Percentiles rank a stretch among this genome's conserved stretches.
Evolutionary conservation across 2,113 vertebrate genomes (phyloP).

Genomic region (Anoura caudifer): DNA sequence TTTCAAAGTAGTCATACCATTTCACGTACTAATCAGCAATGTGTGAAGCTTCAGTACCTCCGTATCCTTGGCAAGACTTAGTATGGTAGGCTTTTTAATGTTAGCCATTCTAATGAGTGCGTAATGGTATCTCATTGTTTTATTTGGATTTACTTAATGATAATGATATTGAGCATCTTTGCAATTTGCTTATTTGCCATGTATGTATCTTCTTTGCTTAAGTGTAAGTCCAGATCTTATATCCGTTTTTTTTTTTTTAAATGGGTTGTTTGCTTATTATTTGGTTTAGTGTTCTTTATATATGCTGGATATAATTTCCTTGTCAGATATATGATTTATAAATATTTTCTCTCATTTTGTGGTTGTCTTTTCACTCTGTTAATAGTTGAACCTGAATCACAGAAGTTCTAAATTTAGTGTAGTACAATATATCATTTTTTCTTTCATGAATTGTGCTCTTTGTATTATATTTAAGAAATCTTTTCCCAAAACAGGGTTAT

Average conservation of each 20-base stretch:
- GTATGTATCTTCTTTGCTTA: neutral
- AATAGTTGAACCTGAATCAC: neutral
- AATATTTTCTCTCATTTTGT: neutral
- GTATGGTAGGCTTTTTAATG: too few relatives aligned
- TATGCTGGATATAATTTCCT: neutral
- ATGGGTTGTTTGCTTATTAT: neutral
- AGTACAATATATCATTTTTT: neutral
- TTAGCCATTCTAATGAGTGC: neutral
- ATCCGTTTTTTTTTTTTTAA: neutral
- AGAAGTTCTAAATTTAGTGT: neutral
- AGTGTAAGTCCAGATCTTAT: neutral
- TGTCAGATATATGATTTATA: neutral
- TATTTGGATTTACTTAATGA: neutral
- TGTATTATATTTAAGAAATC: neutral
- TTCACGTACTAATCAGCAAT: neutral
- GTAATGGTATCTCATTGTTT: neutral
- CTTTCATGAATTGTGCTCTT: neutral
- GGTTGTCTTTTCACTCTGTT: neutral
- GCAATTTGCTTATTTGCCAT: neutral
- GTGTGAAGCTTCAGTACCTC: neutral
- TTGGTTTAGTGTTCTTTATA: neutral
- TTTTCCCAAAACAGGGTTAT: neutral
- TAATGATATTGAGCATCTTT: neutral
- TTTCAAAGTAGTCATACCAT: neutral
- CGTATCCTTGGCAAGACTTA: neutral